Percentiles rank a stretch among this genome's conserved stretches.
Evolutionary conservation across 1,140 invertebrate genomes (phyloP).

Genomic region (Psilanteris sp.): DNA sequence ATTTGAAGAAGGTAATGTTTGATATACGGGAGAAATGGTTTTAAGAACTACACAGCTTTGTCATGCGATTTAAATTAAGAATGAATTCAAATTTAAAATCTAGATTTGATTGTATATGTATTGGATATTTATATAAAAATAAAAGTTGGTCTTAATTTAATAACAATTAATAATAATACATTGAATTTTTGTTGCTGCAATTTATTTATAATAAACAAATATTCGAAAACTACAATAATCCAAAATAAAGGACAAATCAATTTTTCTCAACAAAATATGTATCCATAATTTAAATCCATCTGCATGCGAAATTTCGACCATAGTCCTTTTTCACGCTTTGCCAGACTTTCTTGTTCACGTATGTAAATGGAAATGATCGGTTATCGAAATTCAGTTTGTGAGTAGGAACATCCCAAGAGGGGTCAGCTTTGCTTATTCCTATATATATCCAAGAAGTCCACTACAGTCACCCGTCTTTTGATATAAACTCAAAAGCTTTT

Average conservation of each 20-base stretch:
- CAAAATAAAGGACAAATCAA: conserved; percentile 7
- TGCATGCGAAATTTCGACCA: conserved; percentile 15
- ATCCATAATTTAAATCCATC: conserved; percentile 31
- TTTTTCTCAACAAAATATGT: conserved; percentile 5
- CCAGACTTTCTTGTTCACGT: conserved; percentile 44
- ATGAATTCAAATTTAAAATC: no score
- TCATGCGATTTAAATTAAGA: no score
- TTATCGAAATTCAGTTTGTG: conserved; percentile 77
- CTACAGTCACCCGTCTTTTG: conserved; percentile 47
- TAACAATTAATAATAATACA: no score
- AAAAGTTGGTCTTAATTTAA: no score
- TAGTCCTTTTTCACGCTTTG: conserved; percentile 52
- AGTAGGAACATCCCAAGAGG: conserved; percentile 73
- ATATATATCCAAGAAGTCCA: conserved; percentile 17
- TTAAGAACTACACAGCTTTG: no score
- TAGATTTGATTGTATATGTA: no score
- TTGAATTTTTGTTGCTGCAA: no score
- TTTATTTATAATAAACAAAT: no score
- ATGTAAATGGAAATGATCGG: conserved; percentile 75
- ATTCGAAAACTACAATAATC: no score
- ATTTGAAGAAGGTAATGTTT: no score
- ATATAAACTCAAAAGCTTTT: conserved; percentile 75
- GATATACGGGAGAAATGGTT: no score
- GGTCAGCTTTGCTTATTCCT: conserved; percentile 68
- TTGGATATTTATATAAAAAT: no score